phyloP scores from a whole-genome alignment of 53 echinoderm and acorn worm genomes.

The Holothuria leucospilota region DNA sequence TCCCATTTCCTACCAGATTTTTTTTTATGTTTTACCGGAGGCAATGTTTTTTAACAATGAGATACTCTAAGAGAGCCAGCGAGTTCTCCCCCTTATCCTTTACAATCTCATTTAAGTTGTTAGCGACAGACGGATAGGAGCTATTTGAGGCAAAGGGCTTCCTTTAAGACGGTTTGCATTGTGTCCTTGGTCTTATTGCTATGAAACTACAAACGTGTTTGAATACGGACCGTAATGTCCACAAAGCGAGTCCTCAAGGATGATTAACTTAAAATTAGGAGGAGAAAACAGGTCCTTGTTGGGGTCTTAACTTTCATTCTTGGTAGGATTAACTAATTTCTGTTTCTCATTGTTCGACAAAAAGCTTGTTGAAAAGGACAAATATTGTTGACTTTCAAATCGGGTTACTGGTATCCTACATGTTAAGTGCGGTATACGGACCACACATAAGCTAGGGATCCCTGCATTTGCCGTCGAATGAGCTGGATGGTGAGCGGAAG shows the following conservation, averaged over 20 bases:
- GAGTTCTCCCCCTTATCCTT: slow-evolving; percentile 7
- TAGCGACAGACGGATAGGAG: not conserved
- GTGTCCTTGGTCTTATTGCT: slow-evolving; percentile 5
- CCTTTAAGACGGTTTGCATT: slow-evolving; percentile 14
- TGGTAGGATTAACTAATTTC: slow-evolving; percentile 46
- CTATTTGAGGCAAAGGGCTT: slow-evolving; percentile 37
- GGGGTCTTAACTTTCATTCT: slow-evolving; percentile 40
- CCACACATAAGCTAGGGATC: not conserved
- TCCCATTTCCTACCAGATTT: slow-evolving; percentile 25
- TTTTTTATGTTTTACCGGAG: slow-evolving; percentile 46
- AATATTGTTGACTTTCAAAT: slow-evolving; percentile 48
- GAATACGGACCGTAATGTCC: slow-evolving; percentile 34
- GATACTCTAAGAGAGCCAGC: slow-evolving; percentile 10
- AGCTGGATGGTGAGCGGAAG: not conserved
- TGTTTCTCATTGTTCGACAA: slow-evolving; percentile 29
- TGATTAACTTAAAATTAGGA: slow-evolving; percentile 35
- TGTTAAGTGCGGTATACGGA: not conserved
- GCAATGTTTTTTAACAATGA: slow-evolving; percentile 12
- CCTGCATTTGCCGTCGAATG: too few species aligned
- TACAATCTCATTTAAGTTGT: slow-evolving; percentile 36
- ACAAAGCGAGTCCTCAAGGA: slow-evolving; percentile 14
- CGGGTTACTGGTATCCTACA: slow-evolving; percentile 1
- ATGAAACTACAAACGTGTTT: slow-evolving; percentile 31
- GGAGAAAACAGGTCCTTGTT: slow-evolving; percentile 40
- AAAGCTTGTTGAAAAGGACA: slow-evolving; percentile 25